Evolutionary conservation across 2,888 invertebrate genomes (phyloP), one percentile per base, ranked within the genome.

Genomic region (Thymelicus lineola): DNA sequence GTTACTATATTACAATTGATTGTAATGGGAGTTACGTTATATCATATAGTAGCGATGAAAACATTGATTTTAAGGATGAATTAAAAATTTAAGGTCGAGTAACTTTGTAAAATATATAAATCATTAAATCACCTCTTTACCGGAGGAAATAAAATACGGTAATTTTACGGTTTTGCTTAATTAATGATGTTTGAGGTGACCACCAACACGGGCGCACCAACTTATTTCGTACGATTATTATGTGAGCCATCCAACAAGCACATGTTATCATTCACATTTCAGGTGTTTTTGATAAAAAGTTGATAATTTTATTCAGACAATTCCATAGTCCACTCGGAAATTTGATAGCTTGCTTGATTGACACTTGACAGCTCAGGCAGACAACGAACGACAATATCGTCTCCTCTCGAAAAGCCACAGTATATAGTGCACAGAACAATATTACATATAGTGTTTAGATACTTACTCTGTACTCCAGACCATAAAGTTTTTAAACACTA

Each of bases 241-340:
- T 20, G 38, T 59, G 53, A 66, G 46, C 66, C 55, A 61, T 66
- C 60, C 76, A 78, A 77, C 74, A 82, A 80, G 81, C 83, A 82
- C 85, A 84, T 86, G 85, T 84, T 90, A 90, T 84, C 87, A 89
- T 87, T 88, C 89, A 89, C 88, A 86, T 84, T 87, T 85, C 82
- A 80, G 79, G 81, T 82, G 82, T 84, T 87, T 87, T 87, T 84
- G 85, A 85, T 87, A 84, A 86, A 88, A 86, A 82, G 85, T 85
- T 80, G 86, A 86, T 86, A 86, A 83, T 74, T 55, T 76, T 79
- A 60, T 73, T 69, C 57, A 80, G 78, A 82, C 79, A 78, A 79
- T 78, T 83, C 81, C 75, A 84, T 82, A 83, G 77, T 78, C 81
- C 82, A 82, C 80, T 65, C 59, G 53, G 64, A 59, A 75, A 77